Base-by-base conservation (phyloP, 2,888 invertebrate genomes). In the Epirrhoe alternata region DNA sequence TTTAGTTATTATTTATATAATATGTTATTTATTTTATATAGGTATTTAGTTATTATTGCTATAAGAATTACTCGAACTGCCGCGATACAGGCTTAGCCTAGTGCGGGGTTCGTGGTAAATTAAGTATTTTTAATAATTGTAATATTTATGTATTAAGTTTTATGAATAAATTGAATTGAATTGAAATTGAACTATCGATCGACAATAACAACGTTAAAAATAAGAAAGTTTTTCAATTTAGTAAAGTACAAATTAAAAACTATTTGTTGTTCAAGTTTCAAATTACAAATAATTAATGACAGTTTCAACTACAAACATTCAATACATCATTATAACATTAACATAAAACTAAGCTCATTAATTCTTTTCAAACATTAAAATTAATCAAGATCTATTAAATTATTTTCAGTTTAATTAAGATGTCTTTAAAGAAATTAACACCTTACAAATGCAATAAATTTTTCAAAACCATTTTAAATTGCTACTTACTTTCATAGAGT, bases 401-500 rank as follows among this genome's bases (percentile, higher is more conserved):
- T 77, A 81, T 80, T 81, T 80, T 82, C 74, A 77, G 79, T 82
- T 78, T 77, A 77, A 77, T 72, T 72, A 71, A 70, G 73, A 79
- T 75, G 73, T 81, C 68, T 59, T 58, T 45, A 74, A 78, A 77
- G 75, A 74, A 74, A 75, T 78, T 81, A 79, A 83, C 80, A 79
- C 81, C 74, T 76, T 64, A 64, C 62, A 70, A 59, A 53, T 61
- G 56, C 63, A 55, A 70, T 73, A 76, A 75, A 74, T 73, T 54
- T 66, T 33, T 55, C 53, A 47, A 45, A 66, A 69, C 66, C 68
- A 64, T 55, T 69, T 61, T 65, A 68, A 63, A 35, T 6, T 67
- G 64, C 24, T 10, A 58, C 50, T 8, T 53, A 31, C 16, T 62
- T 66, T 58, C 54, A 53, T 61, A 51, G 1, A 7, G 35, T 62